Base-by-base conservation (phyloP, 2,113 vertebrate species). In the Pseudois nayaur region DNA sequence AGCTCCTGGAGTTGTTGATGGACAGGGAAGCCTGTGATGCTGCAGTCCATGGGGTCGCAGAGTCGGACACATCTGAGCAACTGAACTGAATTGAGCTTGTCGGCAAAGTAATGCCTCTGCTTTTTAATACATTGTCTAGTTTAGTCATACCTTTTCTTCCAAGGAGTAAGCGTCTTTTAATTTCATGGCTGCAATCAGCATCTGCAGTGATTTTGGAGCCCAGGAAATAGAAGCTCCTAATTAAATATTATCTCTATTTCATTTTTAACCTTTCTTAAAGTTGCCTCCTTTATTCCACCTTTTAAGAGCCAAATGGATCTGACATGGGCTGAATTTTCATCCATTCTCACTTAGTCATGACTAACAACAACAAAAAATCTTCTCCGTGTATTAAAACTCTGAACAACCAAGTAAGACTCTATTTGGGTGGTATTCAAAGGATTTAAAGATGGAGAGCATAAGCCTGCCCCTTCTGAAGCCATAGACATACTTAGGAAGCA, bases 41-140 rank as follows among this genome's bases (percentile, higher is more conserved):
- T 71, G 19, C 19, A 71, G n/a, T 71, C n/a, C 5, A 6, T 71
- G n/a, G n/a, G n/a, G 19, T 40, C 0, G 0, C n/a, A 40, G 19
- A 71, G n/a, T 71, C 0, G 0, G 67, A 40, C n/a, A 71, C 3
- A 23, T 6, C n/a, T 71, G 67, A 71, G 10, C 19, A 71, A 40
- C n/a, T 40, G 67, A 71, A 12, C n/a, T 71, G 19, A 71, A 40
- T 3, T 71, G n/a, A 40, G 36, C n/a, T 40, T 71, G n/a, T 40
- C 1, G 2, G 19, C 67, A 40, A 71, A 71, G n/a, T 40, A 23
- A 40, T 23, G 5, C n/a, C n/a, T 71, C n/a, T 71, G 19, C 67
- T 71, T 40, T 71, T 71, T 40, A 40, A 23, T 40, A 71, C 19
- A 40, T 11, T 40, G 67, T 71, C 67, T 23, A 71, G 10, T 6